Conservation (phyloP, 2,797 vertebrate genomes). For the Clarias pachynema region DNA sequence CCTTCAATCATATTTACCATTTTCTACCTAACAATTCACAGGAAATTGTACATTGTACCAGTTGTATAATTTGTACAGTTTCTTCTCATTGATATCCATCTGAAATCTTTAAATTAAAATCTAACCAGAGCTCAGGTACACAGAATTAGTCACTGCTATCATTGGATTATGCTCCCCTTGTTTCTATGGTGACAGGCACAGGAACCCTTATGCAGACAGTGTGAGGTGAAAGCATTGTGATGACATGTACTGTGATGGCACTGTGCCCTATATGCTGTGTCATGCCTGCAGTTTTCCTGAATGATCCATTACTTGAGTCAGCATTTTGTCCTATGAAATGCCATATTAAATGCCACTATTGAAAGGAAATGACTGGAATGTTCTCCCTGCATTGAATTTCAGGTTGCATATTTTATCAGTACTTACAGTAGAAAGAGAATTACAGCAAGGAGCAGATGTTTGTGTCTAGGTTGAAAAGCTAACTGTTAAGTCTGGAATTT, state of each 20-base stretch:
- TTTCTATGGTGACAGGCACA: constrained; percentile 71
- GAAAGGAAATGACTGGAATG: background rate
- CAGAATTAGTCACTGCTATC: constrained; percentile 34
- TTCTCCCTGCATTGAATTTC: background rate
- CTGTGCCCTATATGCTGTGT: constrained; percentile 47
- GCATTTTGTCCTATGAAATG: constrained; percentile 20
- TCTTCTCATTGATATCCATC: background rate
- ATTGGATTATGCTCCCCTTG: constrained; percentile 62
- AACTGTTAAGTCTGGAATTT: background rate
- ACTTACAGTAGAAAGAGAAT: background rate
- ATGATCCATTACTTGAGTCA: constrained; percentile 45
- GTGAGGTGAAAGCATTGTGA: constrained; percentile 63
- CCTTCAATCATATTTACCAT: background rate
- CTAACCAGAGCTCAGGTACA: constrained; percentile 11
- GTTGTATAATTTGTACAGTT: no score
- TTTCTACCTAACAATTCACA: background rate
- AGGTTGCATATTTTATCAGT: background rate
- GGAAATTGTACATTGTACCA: background rate
- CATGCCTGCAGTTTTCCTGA: constrained; percentile 43
- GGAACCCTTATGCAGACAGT: constrained; percentile 58
- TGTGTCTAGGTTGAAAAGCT: background rate
- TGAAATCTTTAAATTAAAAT: constrained; percentile 22
- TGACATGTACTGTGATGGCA: constrained; percentile 63
- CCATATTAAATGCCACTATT: background rate
- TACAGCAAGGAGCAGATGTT: background rate